Base-by-base conservation (phyloP, 2,888 invertebrate species). In the Malthinus seriepunctatus region DNA sequence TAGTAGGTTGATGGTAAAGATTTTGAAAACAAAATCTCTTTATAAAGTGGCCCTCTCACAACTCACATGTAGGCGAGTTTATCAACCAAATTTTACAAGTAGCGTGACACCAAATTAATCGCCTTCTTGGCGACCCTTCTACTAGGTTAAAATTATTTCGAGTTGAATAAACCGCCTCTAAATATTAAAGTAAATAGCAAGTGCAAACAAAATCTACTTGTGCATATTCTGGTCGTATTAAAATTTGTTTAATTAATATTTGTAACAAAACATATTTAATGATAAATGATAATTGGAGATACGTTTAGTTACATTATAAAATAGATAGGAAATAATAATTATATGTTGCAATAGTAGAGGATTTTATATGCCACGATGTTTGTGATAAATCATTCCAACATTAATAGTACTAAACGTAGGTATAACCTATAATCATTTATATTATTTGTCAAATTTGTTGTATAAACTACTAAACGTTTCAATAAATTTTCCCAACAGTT, bases 161-260 rank as follows among this genome's bases (percentile, higher is more conserved):
- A 23, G 23, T 23, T 23, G 23, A 23, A 23, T 5, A 23, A 23
- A 23, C 23, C 23, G 23, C 5, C 23, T 5, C 23, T 5, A 23
- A n/a, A 23, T 23, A 23, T 23, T 23, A 23, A 23, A 23, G 3
- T 23, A 23, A 23, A 23, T 23, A 23, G 5, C 23, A 23, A 23
- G 23, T 23, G 2, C 5, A 23, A 23, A 23, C 23, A 23, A 23
- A 23, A 23, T 2, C 5, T 23, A 23, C 5, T 2, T 5, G 23
- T 5, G 23, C 23, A 23, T 23, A 23, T 23, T 23, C 23, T 42
- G n/a, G 39, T 42, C n/a, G 23, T 23, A 42, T 42, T 42, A 52
- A 45, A 52, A 15, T 52, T 37, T 8, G 9, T 52, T 44, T 52
- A 52, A 52, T 52, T 52, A 52, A 46, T 52, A n/a, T n/a, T n/a